Evolutionary conservation across 1,140 invertebrate genomes (phyloP), one percentile per base, ranked within the genome.

Genomic region (Carcinoscorpius rotundicauda): DNA sequence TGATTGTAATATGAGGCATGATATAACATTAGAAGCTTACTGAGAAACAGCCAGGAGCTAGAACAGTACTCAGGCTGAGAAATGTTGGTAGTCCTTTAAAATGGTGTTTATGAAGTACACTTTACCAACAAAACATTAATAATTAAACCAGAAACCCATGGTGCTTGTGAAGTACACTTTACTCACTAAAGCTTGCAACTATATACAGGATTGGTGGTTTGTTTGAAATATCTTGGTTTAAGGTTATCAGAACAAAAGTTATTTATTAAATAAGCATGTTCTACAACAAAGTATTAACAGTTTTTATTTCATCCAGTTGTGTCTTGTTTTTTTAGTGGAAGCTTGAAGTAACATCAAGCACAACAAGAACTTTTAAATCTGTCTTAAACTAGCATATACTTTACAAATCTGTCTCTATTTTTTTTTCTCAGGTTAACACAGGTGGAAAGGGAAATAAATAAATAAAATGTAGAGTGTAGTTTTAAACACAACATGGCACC

Each of bases 391-490:
- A 68, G 65, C 64, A 64, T 49, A 62, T 52, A 56, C 29, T 29
- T 29, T 58, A 58, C 3, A 61, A 49, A 64, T 60, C 51, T 8
- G 64, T 61, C 50, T 53, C n/a, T 62, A 52, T 61, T 58, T 66
- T 58, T 0, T 55, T 55, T 65, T 62, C 64, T 67, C 50, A 85
- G 83, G 89, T 93, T 68, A 90, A 88, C 78, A 87, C 89, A 70
- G 89, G 89, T 69, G 89, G 90, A 66, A 97, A 97, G 82, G 85
- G 95, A 75, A 97, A 98, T 83, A 98, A 98, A 79, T 96, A 99
- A 79, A 97, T 99, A 78, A 98, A 99, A 75, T 98, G 52, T 97
- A 99, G 78, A 95, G 93, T 79, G 81, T 99, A 76, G 97, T 99
- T 71, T 81, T 99, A 67, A 97, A 99, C 79, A 97, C 95, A 49